These are phyloP conservation scores for Champsocephalus esox DNA, from an alignment of 2,797 vertebrate species.

Conservation along the genomic window DNA sequence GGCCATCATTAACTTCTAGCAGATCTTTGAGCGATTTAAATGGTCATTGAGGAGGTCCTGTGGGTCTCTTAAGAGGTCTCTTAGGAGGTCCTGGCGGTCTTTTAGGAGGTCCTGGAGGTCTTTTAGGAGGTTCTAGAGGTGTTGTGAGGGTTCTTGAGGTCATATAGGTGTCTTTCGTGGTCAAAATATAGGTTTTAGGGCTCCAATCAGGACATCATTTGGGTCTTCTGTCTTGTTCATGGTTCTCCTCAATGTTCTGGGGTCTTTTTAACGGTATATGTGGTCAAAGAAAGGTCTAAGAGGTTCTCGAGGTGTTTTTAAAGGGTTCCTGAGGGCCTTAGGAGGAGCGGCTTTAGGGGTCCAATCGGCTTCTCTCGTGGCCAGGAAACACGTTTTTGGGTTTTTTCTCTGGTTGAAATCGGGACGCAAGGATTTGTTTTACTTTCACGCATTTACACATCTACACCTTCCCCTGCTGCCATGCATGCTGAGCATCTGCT, in stretches of 20 bases:
- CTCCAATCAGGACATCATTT: too few relatives aligned
- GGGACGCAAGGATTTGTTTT: too few relatives aligned
- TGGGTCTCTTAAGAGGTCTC: too few relatives aligned
- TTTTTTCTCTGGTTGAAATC: not conserved
- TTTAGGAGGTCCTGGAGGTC: too few relatives aligned
- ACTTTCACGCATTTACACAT: too few relatives aligned
- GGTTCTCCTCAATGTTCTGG: too few relatives aligned
- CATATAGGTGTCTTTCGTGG: too few relatives aligned
- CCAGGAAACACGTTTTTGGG: not conserved
- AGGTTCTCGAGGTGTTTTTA: not conserved
- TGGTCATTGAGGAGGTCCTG: not conserved
- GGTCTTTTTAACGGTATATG: too few relatives aligned
- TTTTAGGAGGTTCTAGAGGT: not conserved
- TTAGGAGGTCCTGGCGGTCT: not conserved
- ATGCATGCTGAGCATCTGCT: too few relatives aligned
- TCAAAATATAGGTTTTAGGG: not conserved
- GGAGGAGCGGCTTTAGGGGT: not conserved
- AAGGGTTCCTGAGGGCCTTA: not conserved
- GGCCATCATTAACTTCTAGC: not conserved
- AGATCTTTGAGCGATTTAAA: not conserved
- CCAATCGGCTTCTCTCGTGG: not conserved
- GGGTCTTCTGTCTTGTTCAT: too few relatives aligned
- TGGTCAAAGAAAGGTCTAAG: not conserved
- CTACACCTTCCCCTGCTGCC: too few relatives aligned
- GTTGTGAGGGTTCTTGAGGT: too few relatives aligned